A percentile compares a stretch with the other conserved stretches of the same genome.
Evolutionary conservation across 2,113 vertebrate species (phyloP).

Genomic region (Pteropus alecto): DNA sequence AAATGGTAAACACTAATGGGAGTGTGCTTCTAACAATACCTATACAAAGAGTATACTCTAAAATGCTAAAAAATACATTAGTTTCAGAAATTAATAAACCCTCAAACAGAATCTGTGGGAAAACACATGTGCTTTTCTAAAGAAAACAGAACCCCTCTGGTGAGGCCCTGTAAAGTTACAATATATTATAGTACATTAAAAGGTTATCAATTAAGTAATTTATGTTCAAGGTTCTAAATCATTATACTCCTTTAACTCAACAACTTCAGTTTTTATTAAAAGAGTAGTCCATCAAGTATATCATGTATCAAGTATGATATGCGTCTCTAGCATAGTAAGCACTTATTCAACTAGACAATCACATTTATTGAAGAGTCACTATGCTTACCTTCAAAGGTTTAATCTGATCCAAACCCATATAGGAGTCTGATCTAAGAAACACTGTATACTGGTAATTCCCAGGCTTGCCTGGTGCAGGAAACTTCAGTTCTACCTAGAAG

Average conservation of each 20-base stretch:
- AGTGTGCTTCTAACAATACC: neutral
- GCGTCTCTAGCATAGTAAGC: neutral
- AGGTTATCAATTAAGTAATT: neutral
- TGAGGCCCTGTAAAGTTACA: neutral
- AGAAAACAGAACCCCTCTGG: neutral
- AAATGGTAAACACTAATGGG: neutral
- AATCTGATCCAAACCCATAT: conserved; percentile 96
- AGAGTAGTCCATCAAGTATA: neutral
- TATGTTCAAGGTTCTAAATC: neutral
- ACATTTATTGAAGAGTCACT: neutral
- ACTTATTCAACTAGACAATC: neutral
- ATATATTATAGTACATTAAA: neutral
- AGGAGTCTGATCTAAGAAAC: conserved; percentile 97
- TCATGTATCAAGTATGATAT: neutral
- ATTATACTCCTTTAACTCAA: neutral
- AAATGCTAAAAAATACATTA: neutral
- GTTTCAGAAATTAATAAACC: neutral
- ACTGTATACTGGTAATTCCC: conserved; percentile 99
- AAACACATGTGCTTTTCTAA: neutral
- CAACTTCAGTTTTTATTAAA: neutral
- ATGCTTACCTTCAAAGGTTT: conserved; percentile 95
- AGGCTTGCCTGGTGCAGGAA: conserved; percentile 97
- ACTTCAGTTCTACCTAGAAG: conserved; percentile 97
- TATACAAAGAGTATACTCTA: neutral
- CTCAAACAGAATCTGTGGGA: neutral